Evolutionary conservation across 2,888 invertebrate genomes (phyloP).

Genomic region (Drosophila picticornis): DNA sequence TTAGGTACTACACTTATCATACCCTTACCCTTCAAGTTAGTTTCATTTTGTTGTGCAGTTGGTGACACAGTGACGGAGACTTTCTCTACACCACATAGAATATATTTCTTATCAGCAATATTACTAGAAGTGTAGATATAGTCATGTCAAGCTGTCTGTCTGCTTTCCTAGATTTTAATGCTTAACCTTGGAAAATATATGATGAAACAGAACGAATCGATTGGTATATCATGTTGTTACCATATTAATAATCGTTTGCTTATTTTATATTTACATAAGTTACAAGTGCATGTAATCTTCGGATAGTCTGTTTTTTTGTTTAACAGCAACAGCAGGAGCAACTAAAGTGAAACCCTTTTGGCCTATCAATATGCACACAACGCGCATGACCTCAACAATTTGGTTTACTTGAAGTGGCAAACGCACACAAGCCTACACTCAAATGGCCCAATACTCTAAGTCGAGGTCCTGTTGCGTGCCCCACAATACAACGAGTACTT

Average conservation of each 20-base stretch:
- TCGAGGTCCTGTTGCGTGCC: constrained; percentile 71
- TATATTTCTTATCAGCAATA: background rate
- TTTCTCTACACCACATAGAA: background rate
- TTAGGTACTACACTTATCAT: constrained; percentile 3
- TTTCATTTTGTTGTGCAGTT: background rate
- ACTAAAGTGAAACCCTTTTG: constrained; percentile 59
- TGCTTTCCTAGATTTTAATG: background rate
- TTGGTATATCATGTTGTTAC: background rate
- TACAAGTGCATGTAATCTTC: background rate
- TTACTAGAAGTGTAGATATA: background rate
- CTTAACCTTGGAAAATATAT: background rate
- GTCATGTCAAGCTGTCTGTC: background rate
- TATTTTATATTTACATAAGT: background rate
- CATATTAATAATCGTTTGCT: background rate
- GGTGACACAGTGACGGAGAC: background rate
- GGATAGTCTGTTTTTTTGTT: background rate
- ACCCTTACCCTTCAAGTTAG: background rate
- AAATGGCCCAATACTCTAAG: constrained; percentile 30
- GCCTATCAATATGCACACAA: constrained; percentile 70
- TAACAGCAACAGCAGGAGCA: constrained; percentile 28
- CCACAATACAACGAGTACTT: constrained; percentile 34
- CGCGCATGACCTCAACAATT: constrained; percentile 81
- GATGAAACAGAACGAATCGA: background rate
- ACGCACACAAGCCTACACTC: constrained; percentile 59
- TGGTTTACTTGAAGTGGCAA: constrained; percentile 71